Evolutionary conservation across 2,113 vertebrate species (phyloP), one percentile per base, ranked within the genome.

Genomic region (Ibidorhyncha struthersii): DNA sequence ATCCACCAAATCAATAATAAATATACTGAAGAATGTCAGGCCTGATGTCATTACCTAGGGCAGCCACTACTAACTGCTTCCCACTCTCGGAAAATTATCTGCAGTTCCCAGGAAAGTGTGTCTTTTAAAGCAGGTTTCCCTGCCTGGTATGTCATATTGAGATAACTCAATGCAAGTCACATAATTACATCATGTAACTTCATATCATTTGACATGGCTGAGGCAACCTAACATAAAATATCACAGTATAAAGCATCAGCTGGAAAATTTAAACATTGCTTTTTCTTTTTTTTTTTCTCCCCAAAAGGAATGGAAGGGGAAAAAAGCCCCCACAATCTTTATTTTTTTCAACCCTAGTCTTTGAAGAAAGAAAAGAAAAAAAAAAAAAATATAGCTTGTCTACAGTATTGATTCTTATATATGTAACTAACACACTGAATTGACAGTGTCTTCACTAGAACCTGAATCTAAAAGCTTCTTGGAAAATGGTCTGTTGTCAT

Each of bases 221-320:
- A 97, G 84, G 82, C 89, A 97, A 95, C 52, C 58, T 92, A 94
- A 98, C 93, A 97, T 94, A 96, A 97, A 97, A 97, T 96, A 97
- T 84, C 89, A 95, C 84, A 89, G 53, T 82, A 88, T 76, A 97
- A 97, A 94, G 84, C 89, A 95, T 87, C 94, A 93, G 66, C 71
- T 97, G 95, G 96, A 98, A 97, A 97, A 97, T 98, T 96, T 97
- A 98, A 98, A 96, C 96, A 96, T 95, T 97, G 82, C 10, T 91
- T 93, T 30, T 45, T 45, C 43, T 45, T 45, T 27, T 38, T 27
- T 15, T 41, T 43, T 38, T 9, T 3, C 6, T 4, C 1, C 73
- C 16, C 4, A 22, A 74, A 95, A 82, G 38, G 4, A 82, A 96
- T 69, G 36, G 61, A 52, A 89, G 40, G 59, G 1, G 0, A 14